phyloP scores from a whole-genome alignment of 1,140 invertebrate genomes.

The Agrilus planipennis region DNA sequence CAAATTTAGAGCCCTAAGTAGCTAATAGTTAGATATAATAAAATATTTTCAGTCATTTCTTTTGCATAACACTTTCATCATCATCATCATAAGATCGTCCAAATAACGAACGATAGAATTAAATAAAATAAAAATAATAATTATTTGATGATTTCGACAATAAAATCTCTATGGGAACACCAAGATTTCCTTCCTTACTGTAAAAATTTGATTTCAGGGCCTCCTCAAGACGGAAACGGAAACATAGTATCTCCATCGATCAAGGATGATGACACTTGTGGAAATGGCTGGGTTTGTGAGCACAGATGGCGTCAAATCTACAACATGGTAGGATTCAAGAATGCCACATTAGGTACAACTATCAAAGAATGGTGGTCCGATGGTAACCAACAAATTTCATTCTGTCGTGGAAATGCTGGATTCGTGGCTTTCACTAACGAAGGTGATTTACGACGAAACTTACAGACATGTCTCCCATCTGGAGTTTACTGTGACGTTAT shows the following conservation, averaged over 20 bases:
- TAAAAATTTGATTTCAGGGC: slow-evolving; percentile 26
- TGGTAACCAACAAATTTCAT: slow-evolving; percentile 61
- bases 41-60: too few species aligned
- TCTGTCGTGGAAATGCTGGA: slow-evolving; percentile 54
- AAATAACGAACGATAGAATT: too few species aligned
- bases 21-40: too few species aligned
- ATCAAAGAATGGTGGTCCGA: slow-evolving; percentile 63
- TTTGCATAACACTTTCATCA: too few species aligned
- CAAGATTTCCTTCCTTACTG: not conserved
- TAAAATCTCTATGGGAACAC: too few species aligned
- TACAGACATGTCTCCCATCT: slow-evolving; percentile 58
- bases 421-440: slow-evolving; percentile 67
- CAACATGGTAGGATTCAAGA: slow-evolving; percentile 69
- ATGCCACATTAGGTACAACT: slow-evolving; percentile 42
- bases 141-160: slow-evolving; percentile 15
- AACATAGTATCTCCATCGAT: slow-evolving; percentile 54
- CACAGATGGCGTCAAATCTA: slow-evolving; percentile 75
- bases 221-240: slow-evolving; percentile 47
- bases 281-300: slow-evolving; percentile 79
- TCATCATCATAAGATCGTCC: too few species aligned
- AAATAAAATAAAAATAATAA: not conserved
- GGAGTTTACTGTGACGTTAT: slow-evolving; percentile 82
- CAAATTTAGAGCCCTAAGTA: too few species aligned
- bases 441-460: slow-evolving; percentile 39
- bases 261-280: slow-evolving; percentile 53